Evolutionary conservation across 2,797 vertebrate species (phyloP).

Genomic region (Cyclura pinguis): DNA sequence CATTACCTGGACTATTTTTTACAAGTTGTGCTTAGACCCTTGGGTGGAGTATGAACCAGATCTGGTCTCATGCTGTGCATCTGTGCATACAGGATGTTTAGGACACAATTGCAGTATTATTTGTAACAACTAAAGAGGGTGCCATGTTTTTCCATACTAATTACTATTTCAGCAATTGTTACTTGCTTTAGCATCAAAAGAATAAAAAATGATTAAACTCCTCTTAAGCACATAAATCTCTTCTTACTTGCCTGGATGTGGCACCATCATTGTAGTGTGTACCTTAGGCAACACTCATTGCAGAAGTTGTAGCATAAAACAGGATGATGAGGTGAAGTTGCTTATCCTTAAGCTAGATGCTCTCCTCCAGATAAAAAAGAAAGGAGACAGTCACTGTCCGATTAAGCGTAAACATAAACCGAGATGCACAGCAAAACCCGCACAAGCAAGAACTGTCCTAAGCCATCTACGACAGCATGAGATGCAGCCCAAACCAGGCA

Average conservation of each 20-base stretch:
- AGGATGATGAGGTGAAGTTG: no score
- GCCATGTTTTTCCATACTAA: background rate
- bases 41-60: background rate
- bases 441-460: conserved; percentile 3
- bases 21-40: background rate
- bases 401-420: conserved; percentile 10
- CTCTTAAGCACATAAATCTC: no score
- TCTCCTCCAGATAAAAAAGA: background rate
- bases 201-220: background rate
- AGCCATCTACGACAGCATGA: background rate
- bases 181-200: background rate
- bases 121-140: background rate
- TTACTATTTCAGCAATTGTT: background rate
- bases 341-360: background rate
- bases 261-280: background rate
- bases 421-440: background rate
- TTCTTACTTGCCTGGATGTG: background rate
- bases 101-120: background rate
- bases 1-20: background rate
- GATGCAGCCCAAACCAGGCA: conserved; percentile 17
- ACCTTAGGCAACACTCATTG: background rate
- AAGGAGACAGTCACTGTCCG: background rate
- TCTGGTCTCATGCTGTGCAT: background rate
- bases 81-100: background rate
- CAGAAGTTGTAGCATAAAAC: background rate